Conservation (phyloP, 2,797 vertebrate genomes). For the Cossypha heuglini region DNA sequence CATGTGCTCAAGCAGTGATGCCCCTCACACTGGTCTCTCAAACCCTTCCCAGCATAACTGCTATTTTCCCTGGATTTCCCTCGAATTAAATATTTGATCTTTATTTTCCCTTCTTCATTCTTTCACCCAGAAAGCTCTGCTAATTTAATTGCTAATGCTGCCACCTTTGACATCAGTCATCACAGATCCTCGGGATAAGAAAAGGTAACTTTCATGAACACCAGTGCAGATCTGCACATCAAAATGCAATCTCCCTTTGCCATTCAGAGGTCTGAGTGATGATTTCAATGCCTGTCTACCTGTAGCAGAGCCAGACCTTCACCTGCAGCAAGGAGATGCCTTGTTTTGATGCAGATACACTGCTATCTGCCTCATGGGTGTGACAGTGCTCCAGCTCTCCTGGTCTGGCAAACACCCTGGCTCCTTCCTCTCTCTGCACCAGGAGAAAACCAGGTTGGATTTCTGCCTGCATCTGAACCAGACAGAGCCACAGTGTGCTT, state of each 20-base stretch:
- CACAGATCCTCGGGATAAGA: not conserved
- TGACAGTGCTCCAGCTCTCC: not conserved
- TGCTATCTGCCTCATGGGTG: not conserved
- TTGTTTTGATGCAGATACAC: not conserved
- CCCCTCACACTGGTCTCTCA: not conserved
- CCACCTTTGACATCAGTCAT: not conserved
- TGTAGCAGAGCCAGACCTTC: not conserved
- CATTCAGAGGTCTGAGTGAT: not conserved
- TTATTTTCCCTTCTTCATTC: not conserved
- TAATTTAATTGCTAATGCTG: not conserved
- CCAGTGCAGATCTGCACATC: not conserved
- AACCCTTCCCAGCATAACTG: not conserved
- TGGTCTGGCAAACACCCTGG: not conserved
- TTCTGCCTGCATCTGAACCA: not conserved
- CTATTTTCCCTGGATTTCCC: not conserved
- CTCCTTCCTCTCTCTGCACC: not conserved
- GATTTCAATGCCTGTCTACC: not conserved
- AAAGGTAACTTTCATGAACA: not conserved
- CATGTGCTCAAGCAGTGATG: not conserved
- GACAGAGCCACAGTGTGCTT: not conserved
- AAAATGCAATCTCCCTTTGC: not conserved
- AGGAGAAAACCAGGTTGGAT: not conserved
- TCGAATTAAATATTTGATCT: not conserved
- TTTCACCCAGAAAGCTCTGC: not conserved
- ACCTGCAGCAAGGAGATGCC: not conserved